phyloP scores from a whole-genome alignment of 2,797 vertebrate genomes.

The Gadopsis bispinosus region DNA sequence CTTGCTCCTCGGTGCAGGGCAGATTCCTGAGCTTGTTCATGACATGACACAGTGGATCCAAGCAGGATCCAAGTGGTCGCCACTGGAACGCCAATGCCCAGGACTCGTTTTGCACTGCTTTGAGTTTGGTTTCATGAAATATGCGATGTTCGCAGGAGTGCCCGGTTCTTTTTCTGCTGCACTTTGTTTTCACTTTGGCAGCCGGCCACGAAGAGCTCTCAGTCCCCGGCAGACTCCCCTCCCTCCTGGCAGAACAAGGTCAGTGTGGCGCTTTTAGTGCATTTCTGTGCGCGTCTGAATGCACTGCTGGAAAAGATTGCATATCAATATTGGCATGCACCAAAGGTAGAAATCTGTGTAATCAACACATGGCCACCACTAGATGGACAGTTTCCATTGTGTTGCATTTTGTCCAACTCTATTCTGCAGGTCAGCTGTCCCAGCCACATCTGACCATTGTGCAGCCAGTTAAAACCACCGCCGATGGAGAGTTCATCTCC shows the following conservation, averaged over 20 bases:
- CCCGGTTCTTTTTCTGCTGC: constrained; percentile 84
- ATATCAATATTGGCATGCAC: not conserved
- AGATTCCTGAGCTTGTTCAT: constrained; percentile 59
- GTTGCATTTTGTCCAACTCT: constrained; percentile 3
- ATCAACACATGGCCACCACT: not conserved
- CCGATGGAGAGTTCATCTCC: constrained; percentile 88
- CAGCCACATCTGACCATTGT: constrained; percentile 85
- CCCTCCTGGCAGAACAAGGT: constrained; percentile 90
- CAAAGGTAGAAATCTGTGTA: not conserved
- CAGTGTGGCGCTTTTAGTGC: constrained; percentile 73
- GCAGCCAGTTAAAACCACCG: constrained; percentile 87
- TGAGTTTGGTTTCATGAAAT: constrained; percentile 81
- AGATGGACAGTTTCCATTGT: not conserved
- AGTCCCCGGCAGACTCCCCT: constrained; percentile 75
- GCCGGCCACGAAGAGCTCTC: constrained; percentile 79
- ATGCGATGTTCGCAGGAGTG: constrained; percentile 88
- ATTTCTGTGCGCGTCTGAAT: constrained; percentile 17
- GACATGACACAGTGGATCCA: constrained; percentile 76
- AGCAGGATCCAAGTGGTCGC: constrained; percentile 68
- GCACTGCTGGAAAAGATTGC: constrained; percentile 16
- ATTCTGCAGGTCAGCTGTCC: constrained; percentile 79
- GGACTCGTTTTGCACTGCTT: constrained; percentile 56
- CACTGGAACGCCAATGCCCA: constrained; percentile 58
- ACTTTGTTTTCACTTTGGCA: constrained; percentile 83
- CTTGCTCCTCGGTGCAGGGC: constrained; percentile 40